A percentile compares a stretch with the other conserved stretches of the same genome.
phyloP scores from a whole-genome alignment of 2,113 vertebrate genomes.

The Crotalus helleri region DNA sequence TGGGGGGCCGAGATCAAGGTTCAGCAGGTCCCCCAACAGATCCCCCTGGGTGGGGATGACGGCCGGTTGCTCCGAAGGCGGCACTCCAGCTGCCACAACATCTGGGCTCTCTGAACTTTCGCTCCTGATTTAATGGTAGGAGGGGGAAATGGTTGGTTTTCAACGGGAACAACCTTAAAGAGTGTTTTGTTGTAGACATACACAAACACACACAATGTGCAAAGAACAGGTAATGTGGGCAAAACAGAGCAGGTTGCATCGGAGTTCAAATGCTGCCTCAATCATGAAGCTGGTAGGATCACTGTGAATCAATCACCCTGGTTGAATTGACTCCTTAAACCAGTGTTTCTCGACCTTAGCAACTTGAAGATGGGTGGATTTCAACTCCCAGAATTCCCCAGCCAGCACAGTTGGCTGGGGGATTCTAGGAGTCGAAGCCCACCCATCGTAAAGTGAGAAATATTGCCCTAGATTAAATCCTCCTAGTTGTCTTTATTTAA shows the following conservation, averaged over 20 bases:
- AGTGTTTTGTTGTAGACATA: background rate
- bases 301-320: background rate
- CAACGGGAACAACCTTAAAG: background rate
- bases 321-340: too few species aligned
- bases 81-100: constrained; percentile 63
- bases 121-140: constrained; percentile 54
- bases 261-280: background rate
- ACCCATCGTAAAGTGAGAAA: too few species aligned
- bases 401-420: too few species aligned
- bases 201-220: too few species aligned
- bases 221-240: too few species aligned
- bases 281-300: background rate
- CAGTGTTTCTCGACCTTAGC: too few species aligned
- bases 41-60: constrained; percentile 92
- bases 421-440: too few species aligned
- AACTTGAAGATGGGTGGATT: background rate
- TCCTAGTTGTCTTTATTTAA: too few species aligned
- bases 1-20: constrained; percentile 88
- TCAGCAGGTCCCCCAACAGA: constrained; percentile 91
- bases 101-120: constrained; percentile 90
- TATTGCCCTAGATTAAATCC: too few species aligned
- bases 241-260: too few species aligned
- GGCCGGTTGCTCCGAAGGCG: constrained; percentile 76
- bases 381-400: background rate
- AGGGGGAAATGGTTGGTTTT: background rate